phyloP scores from a whole-genome alignment of 2,113 vertebrate genomes.

The Cavia aperea region DNA sequence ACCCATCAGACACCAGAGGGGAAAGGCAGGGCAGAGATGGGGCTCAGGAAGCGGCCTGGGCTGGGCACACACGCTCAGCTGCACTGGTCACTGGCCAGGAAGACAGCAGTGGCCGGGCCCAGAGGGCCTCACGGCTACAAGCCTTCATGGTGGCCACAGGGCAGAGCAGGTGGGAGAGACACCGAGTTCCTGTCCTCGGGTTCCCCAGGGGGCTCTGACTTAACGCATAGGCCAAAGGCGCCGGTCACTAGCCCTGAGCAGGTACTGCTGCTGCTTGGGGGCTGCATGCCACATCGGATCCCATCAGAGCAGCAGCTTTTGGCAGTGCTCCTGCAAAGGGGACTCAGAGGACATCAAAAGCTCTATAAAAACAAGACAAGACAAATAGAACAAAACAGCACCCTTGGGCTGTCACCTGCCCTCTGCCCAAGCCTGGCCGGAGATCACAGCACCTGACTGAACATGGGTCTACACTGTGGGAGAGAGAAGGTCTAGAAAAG shows the following conservation, averaged over 20 bases:
- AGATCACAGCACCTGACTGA: fast-evolving
- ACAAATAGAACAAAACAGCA: neutral
- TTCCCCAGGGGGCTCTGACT: neutral
- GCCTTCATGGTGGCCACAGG: neutral
- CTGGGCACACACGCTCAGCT: fast-evolving
- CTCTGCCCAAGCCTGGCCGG: neutral
- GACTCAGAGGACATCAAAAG: neutral
- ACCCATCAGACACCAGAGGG: neutral
- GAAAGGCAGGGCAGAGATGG: neutral
- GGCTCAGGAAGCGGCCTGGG: neutral
- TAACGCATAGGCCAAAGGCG: neutral
- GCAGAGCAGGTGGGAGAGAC: no score
- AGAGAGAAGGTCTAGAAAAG: neutral
- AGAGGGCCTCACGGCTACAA: neutral
- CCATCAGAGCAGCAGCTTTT: neutral
- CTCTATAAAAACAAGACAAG: neutral
- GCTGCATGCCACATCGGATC: neutral
- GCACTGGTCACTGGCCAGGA: neutral
- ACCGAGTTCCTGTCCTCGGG: fast-evolving
- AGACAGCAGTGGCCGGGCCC: fast-evolving
- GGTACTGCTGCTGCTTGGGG: neutral
- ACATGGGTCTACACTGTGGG: neutral
- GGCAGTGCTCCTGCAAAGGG: neutral
- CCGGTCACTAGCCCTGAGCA: neutral
- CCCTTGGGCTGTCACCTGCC: neutral